Evolutionary conservation across 2,888 invertebrate genomes (phyloP).

Genomic region (Nomada ferruginata): DNA sequence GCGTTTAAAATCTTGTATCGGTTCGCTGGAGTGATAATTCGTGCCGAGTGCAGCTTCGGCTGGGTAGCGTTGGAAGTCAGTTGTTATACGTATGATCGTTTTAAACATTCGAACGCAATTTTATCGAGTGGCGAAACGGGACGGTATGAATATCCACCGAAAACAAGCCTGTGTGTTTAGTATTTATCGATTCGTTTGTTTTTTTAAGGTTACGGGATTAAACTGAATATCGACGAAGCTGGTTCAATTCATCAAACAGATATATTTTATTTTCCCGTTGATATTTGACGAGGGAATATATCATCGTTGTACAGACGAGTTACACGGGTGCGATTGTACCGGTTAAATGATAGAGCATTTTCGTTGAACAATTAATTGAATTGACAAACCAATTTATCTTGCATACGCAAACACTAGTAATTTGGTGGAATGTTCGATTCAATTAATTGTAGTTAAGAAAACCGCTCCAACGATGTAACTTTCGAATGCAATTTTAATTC

Average conservation of each 20-base stretch:
- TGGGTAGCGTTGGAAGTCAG: background rate
- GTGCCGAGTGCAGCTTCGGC: too few relatives aligned
- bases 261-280: background rate
- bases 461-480: background rate
- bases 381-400: background rate
- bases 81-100: background rate
- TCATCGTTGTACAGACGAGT: background rate
- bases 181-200: background rate
- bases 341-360: background rate
- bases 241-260: background rate
- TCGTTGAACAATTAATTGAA: background rate
- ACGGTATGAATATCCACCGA: too few relatives aligned
- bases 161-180: too few relatives aligned
- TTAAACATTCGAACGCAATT: background rate
- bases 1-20: background rate
- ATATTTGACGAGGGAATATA: background rate
- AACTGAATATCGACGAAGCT: background rate
- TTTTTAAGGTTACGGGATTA: background rate
- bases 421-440: background rate
- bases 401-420: background rate
- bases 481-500: too few relatives aligned
- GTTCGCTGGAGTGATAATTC: background rate
- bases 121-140: background rate
- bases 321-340: background rate
- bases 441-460: background rate